Evolutionary conservation across 2,113 vertebrate genomes (phyloP).

Genomic region (Tragelaphus imberbis): DNA sequence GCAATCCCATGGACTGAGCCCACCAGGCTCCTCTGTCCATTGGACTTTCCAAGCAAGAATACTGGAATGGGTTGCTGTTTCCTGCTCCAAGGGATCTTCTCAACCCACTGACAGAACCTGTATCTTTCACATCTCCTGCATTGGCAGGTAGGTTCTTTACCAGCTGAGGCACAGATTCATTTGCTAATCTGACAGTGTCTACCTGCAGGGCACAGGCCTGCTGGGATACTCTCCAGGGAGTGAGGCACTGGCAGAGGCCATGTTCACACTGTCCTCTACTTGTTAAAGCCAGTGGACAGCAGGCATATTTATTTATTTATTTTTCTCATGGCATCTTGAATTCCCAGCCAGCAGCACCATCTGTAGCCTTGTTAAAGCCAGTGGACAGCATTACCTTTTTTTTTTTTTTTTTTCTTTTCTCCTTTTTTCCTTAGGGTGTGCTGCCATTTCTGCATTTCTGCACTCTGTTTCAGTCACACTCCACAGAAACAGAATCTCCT

Average conservation of each 20-base stretch:
- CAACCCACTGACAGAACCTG: not conserved
- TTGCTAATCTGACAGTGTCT: no score
- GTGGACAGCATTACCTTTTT: not conserved
- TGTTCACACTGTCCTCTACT: not conserved
- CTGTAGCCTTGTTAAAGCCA: not conserved
- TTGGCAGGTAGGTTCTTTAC: not conserved
- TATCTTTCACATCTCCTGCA: not conserved
- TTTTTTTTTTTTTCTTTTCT: not conserved
- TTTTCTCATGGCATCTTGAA: not conserved
- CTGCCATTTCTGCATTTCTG: not conserved
- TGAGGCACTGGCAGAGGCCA: not conserved
- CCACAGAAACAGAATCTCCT: not conserved
- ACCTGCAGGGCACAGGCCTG: not conserved
- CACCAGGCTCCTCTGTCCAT: not conserved
- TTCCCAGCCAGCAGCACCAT: not conserved
- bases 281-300: not conserved
- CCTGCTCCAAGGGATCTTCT: not conserved
- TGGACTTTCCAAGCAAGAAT: not conserved
- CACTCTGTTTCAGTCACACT: not conserved
- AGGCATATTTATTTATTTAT: not conserved
- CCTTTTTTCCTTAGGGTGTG: not conserved
- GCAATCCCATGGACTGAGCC: not conserved
- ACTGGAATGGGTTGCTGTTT: not conserved
- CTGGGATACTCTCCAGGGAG: no score
- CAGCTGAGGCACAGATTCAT: not conserved